phyloP scores from a whole-genome alignment of 1,140 invertebrate species.

The Pemphigus obesinymphae region DNA sequence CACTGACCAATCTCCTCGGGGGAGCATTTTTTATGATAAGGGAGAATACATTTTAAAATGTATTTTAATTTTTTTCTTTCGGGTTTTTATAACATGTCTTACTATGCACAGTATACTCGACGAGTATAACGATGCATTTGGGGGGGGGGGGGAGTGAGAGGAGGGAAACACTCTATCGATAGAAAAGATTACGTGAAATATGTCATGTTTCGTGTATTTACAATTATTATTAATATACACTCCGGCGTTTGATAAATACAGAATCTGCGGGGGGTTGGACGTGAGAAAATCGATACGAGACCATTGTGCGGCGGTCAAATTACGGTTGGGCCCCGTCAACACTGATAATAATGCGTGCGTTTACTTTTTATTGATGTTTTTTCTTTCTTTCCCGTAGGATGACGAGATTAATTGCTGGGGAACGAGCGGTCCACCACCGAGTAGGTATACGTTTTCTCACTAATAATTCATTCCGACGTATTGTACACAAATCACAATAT shows the following conservation, averaged over 20 bases:
- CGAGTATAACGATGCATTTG: too few relatives aligned
- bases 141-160: background rate
- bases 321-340: constrained; percentile 11
- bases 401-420: background rate
- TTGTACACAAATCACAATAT: background rate
- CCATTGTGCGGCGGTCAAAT: background rate
- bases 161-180: background rate
- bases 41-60: too few relatives aligned
- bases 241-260: background rate
- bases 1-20: too few relatives aligned
- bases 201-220: background rate
- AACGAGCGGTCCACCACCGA: background rate
- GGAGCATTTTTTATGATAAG: too few relatives aligned
- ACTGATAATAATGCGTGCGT: constrained; percentile 12
- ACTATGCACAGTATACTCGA: too few relatives aligned
- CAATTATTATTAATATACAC: background rate
- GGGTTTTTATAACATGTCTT: too few relatives aligned
- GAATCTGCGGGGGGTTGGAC: background rate
- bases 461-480: background rate
- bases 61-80: too few relatives aligned
- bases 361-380: constrained; percentile 23
- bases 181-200: background rate
- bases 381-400: background rate
- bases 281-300: constrained; percentile 17
- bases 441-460: background rate